Conservation (phyloP, 2,888 invertebrate genomes). For the Limenitis camilla region DNA sequence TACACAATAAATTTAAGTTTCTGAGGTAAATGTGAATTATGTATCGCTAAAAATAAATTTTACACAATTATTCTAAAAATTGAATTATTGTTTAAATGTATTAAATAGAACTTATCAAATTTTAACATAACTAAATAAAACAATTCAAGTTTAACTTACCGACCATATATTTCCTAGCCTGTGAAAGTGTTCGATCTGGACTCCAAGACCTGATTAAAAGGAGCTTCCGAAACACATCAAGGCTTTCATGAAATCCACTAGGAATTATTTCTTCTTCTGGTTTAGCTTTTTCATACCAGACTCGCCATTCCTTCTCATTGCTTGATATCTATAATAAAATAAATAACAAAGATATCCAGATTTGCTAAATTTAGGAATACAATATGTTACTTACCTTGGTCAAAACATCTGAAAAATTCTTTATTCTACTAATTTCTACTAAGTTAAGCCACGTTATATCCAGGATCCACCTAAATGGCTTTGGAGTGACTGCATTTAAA, state of each 20-base stretch:
- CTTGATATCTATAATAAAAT: slow-evolving; percentile 78
- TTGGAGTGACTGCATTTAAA: slow-evolving; percentile 92
- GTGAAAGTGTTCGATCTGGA: slow-evolving; percentile 94
- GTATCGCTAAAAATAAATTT: no score
- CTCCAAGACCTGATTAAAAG: slow-evolving; percentile 94
- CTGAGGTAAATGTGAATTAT: not conserved
- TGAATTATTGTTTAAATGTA: no score
- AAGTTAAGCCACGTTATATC: slow-evolving; percentile 97
- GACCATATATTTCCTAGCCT: slow-evolving; percentile 92
- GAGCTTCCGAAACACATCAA: slow-evolving; percentile 92
- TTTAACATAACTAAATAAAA: no score
- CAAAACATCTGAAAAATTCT: slow-evolving; percentile 85
- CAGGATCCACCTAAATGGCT: slow-evolving; percentile 95
- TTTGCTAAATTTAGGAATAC: not conserved
- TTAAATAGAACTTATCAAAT: no score
- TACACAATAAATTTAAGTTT: not conserved
- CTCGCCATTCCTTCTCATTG: slow-evolving; percentile 91
- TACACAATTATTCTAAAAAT: no score
- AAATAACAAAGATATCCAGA: not conserved
- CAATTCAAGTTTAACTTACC: no score
- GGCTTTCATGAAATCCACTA: slow-evolving; percentile 87
- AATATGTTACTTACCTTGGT: slow-evolving; percentile 71
- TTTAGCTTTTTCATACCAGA: slow-evolving; percentile 93
- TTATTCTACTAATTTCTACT: slow-evolving; percentile 91
- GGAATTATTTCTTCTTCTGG: slow-evolving; percentile 95